phyloP scores from a whole-genome alignment of 92 coral and sea anemone species.

The Epizoanthus rinbou region DNA sequence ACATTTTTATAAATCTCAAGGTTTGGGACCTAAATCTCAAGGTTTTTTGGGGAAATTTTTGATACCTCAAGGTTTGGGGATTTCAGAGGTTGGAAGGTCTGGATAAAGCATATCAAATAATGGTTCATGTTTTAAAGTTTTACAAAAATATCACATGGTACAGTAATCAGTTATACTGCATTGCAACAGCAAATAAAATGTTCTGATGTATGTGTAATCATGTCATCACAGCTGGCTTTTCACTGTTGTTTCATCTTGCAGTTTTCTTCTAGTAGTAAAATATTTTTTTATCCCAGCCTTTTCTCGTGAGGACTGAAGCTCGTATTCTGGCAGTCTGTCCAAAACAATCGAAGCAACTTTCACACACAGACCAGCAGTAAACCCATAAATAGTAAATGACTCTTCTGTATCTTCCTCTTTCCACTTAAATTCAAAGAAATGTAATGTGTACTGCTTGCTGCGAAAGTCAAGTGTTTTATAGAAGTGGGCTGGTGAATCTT shows the following conservation, averaged over 20 bases:
- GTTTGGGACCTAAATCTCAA: too few species aligned
- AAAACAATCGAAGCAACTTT: slow-evolving; percentile 65
- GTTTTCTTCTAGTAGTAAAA: neutral
- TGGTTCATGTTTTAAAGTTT: too few species aligned
- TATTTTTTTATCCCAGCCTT: slow-evolving; percentile 16
- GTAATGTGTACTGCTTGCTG: slow-evolving; percentile 9
- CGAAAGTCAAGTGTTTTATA: slow-evolving; percentile 4
- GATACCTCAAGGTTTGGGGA: too few species aligned
- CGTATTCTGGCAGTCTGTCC: slow-evolving; percentile 71
- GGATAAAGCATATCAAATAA: too few species aligned
- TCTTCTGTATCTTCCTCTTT: slow-evolving; percentile 17
- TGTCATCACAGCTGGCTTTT: slow-evolving; percentile 14
- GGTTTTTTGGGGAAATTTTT: too few species aligned
- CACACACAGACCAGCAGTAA: slow-evolving; percentile 78
- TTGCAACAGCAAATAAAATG: too few species aligned
- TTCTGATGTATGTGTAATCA: too few species aligned
- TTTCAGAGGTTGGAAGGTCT: too few species aligned
- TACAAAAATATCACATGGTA: too few species aligned
- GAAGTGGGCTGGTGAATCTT: slow-evolving; percentile 44
- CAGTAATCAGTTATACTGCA: too few species aligned
- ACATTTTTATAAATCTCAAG: too few species aligned
- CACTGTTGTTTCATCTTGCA: neutral
- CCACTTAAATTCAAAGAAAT: slow-evolving; percentile 51
- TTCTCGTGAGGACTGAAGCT: slow-evolving; percentile 52
- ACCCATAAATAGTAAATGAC: slow-evolving; percentile 71